Base-by-base conservation (phyloP, 2,113 vertebrate species). In the Stigmatopora argus region DNA sequence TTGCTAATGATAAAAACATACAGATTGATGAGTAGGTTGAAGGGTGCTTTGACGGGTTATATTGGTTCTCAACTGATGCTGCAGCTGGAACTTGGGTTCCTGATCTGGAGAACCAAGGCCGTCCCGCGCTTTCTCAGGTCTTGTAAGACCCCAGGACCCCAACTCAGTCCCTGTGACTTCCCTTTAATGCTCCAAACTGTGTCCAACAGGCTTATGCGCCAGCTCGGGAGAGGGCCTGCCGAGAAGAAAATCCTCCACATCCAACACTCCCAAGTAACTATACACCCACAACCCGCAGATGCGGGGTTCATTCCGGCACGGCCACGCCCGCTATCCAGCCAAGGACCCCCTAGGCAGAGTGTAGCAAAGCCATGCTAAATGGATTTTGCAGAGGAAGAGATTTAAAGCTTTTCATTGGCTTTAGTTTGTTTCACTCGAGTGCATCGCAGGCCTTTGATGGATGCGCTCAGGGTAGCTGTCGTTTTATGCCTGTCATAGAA, bases 21-120 rank as follows among this genome's bases (percentile, higher is more conserved):
- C 5, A 14, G 23, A 26, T 26, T 5, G 10, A 21, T 52, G 19
- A 15, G 53, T 11, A 31, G 18, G 21, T 26, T 13, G 1, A 56
- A 7, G 53, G 13, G 23, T 56, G 23, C 26, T 23, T 26, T 26
- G 12, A 53, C 7, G 10, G 15, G 46, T 51, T 1, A 3, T 23
- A 19, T 13, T 67, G 61, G 19, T 65, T 74, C 63, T 49, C 62
- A 81, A 72, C 74, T 64, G 66, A 71, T 80, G 75, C 86, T 76
- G 62, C 85, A 89, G 84, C 87, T 87, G 87, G 81, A 88, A 66
- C 62, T 73, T 10, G 21, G 78, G 64, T 71, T 71, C 69, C 85
- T 90, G 87, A 90, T 90, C 90, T 85, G 72, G 78, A 61, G 88
- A 90, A 91, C 90, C 91, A 89, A 88, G 80, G 88, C 90, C 89